These are phyloP conservation scores for Kryptopterus vitreolus DNA, from an alignment of 2,797 vertebrate species.

Conservation along the genomic window DNA sequence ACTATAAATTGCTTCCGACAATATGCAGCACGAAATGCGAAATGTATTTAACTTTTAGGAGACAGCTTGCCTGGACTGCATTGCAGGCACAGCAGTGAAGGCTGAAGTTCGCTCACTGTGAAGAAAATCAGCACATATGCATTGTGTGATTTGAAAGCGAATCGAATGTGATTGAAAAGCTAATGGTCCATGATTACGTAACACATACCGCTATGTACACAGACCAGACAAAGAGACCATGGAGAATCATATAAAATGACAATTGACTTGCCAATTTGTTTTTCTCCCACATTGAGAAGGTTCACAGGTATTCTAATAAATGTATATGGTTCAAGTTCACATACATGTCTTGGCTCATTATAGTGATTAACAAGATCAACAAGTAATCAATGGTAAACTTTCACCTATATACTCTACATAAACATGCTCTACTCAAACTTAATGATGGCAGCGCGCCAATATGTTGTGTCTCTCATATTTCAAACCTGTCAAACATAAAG, in stretches of 20 bases:
- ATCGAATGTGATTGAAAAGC: slow-evolving; percentile 13
- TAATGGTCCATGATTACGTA: slow-evolving; percentile 34
- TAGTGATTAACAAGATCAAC: slow-evolving; percentile 1
- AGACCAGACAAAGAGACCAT: slow-evolving; percentile 12
- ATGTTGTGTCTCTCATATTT: slow-evolving; percentile 15
- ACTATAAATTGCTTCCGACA: slow-evolving; percentile 14
- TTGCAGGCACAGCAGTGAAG: slow-evolving; percentile 26
- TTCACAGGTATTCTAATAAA: neutral
- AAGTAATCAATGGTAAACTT: neutral
- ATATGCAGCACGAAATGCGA: slow-evolving; percentile 4
- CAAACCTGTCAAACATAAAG: neutral
- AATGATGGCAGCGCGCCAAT: neutral
- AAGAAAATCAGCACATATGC: slow-evolving; percentile 18
- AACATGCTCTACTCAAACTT: neutral
- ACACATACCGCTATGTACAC: slow-evolving; percentile 20
- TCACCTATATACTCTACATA: neutral
- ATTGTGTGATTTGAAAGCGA: slow-evolving; percentile 14
- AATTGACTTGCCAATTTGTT: slow-evolving; percentile 2
- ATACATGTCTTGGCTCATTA: neutral
- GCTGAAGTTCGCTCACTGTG: slow-evolving; percentile 1
- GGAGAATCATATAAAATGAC: neutral
- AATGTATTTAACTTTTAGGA: slow-evolving; percentile 15
- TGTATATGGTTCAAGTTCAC: neutral
- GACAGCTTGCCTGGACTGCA: slow-evolving; percentile 24
- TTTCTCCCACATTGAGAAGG: neutral